Conservation (phyloP, 2,797 vertebrate species). For the Merluccius polli region DNA sequence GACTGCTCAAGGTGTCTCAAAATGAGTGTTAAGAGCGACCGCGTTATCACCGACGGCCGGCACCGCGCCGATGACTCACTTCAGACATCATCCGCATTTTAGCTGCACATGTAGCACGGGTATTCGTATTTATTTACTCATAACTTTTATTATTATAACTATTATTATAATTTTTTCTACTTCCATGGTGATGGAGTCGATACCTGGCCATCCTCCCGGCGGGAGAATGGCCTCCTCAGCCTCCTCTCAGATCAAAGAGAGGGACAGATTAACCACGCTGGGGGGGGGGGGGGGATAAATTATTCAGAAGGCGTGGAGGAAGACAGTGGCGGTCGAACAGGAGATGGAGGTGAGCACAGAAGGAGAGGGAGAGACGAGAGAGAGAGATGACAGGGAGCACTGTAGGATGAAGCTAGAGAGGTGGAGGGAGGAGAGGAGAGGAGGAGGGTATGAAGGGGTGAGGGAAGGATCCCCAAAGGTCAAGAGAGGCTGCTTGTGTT, state of each 20-base stretch:
- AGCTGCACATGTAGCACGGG: too few relatives aligned
- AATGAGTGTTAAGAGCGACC: neutral
- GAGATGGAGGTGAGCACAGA: conserved; percentile 46
- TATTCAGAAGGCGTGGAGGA: conserved; percentile 66
- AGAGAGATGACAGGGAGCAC: neutral
- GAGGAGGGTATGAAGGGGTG: conserved; percentile 32
- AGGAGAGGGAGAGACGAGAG: neutral
- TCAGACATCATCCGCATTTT: neutral
- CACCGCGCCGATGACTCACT: too few relatives aligned
- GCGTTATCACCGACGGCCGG: too few relatives aligned
- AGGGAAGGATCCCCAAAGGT: neutral
- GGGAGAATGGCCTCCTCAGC: neutral
- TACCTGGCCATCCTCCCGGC: neutral
- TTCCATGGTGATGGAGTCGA: neutral
- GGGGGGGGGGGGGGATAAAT: conserved; percentile 56
- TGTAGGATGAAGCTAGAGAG: conserved; percentile 9
- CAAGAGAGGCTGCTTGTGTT: too few relatives aligned
- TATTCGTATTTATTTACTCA: too few relatives aligned
- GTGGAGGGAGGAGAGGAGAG: conserved; percentile 22
- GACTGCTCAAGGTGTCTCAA: neutral
- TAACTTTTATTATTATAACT: neutral
- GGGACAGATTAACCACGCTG: conserved; percentile 49
- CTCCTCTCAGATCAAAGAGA: conserved; percentile 59
- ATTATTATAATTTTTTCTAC: neutral
- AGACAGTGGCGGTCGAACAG: conserved; percentile 44